Base-by-base conservation (phyloP, 64 coral and sea anemone genomes). In the Stylophora pistillata region DNA sequence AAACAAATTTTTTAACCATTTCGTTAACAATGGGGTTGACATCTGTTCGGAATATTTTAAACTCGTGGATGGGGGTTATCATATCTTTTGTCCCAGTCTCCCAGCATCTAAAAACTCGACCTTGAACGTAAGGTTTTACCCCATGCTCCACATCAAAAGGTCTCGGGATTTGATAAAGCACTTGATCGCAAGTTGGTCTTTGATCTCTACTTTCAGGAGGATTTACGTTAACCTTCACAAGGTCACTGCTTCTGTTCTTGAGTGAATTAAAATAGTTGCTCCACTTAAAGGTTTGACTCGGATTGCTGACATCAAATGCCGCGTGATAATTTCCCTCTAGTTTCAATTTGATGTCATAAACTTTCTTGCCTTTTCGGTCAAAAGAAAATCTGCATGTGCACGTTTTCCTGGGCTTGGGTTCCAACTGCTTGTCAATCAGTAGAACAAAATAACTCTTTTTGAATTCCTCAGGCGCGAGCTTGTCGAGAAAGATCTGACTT, bases 1-100 rank as follows among this genome's bases (percentile, higher is more conserved):
- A 23, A 52, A 91, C 74, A 63, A 91, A 91, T 55, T 91, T 91
- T 13, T 21, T 76, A 18, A 91, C 63, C 30, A 52, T 65, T 6
- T 25, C 70, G 2, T 84, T 30, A 27, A 63, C 70, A 32, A 47
- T 28, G 27, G 9, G 41, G 29, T 26, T 7, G 47, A 31, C 73
- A 77, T 26, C 80, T 12, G 6, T 71, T 56, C 31, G 62, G 56
- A 85, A 73, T 47, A 91, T 55, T 74, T 91, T 91, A 71, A 91
- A 85, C 34, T 91, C 89, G 26, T 85, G 89, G 4, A 63, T 33
- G 54, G 89, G 89, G 55, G 12, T 85, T 15, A 85, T 84, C 37
- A 91, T 63, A 65, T 91, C 89, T 76, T 77, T 85, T 17, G 72
- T 1, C 16, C 89, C 89, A 56, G 79, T 70, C 69, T 91, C 89